These are phyloP conservation scores for Amphimallon solstitiale DNA, from an alignment of 2,888 invertebrate genomes.

Conservation along the genomic window DNA sequence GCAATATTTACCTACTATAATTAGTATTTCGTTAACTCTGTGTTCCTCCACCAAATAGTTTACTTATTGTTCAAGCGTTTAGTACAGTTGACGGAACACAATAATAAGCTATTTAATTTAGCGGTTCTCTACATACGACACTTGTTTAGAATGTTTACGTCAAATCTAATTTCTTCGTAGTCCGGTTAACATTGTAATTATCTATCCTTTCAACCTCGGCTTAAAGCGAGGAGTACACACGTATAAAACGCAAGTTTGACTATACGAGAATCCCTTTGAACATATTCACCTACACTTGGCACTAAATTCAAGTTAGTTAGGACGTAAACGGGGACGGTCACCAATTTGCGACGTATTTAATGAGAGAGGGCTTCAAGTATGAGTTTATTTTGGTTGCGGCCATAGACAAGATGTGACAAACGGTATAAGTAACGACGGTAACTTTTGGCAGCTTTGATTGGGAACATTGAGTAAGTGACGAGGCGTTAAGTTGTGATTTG, in stretches of 20 bases:
- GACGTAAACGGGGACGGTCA: not conserved
- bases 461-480: too few relatives aligned
- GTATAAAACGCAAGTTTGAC: not conserved
- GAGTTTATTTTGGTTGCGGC: not conserved
- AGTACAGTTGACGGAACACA: not conserved
- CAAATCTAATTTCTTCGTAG: slow-evolving; percentile 11
- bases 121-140: not conserved
- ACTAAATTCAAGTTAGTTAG: slow-evolving; percentile 9
- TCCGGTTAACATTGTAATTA: slow-evolving; percentile 13
- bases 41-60: not conserved
- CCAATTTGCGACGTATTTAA: slow-evolving; percentile 9
- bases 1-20: too few relatives aligned
- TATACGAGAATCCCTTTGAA: slow-evolving; percentile 17
- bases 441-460: too few relatives aligned
- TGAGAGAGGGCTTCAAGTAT: not conserved
- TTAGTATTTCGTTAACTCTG: too few relatives aligned
- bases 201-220: slow-evolving; percentile 1
- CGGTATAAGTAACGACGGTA: too few relatives aligned
- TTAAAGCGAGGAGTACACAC: not conserved
- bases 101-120: not conserved
- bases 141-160: slow-evolving; percentile 1
- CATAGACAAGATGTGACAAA: not conserved
- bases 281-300: slow-evolving; percentile 10
- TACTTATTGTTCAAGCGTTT: not conserved
- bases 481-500: too few relatives aligned